A percentile compares a stretch with the other conserved stretches of the same genome.
These are phyloP conservation scores for Pseudomyrmex flavicornis DNA, from an alignment of 1,140 invertebrate genomes.

Conservation along the genomic window DNA sequence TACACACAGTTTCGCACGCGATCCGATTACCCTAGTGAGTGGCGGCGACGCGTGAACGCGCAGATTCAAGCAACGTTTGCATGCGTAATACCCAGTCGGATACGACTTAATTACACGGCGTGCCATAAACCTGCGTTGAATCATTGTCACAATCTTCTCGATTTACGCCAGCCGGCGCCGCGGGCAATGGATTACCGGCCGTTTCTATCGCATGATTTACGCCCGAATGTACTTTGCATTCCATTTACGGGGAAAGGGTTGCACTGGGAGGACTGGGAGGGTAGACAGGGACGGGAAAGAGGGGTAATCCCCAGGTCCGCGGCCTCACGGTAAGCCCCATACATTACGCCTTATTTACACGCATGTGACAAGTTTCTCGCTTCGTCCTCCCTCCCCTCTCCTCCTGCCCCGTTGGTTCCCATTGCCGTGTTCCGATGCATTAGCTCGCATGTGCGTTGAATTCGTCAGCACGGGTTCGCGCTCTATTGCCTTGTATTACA, in stretches of 20 bases:
- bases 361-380: constrained; percentile 44
- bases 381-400: neutral
- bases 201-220: constrained; percentile 69
- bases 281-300: neutral
- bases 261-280: neutral
- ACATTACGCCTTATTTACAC: constrained; percentile 66
- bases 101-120: constrained; percentile 70
- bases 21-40: constrained; percentile 55
- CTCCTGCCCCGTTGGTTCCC: neutral
- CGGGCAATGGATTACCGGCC: constrained; percentile 66
- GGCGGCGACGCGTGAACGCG: constrained; percentile 17
- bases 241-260: constrained; percentile 34
- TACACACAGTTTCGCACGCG: constrained; percentile 15
- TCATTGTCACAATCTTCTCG: constrained; percentile 74
- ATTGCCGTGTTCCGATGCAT: constrained; percentile 26
- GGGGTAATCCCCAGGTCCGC: constrained; percentile 54
- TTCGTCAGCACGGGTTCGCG: constrained; percentile 34
- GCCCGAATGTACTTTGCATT: constrained; percentile 68
- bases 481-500: constrained; percentile 40
- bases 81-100: constrained; percentile 64
- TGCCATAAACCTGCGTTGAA: constrained; percentile 68
- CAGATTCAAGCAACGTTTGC: constrained; percentile 49
- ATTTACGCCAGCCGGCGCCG: constrained; percentile 63
- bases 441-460: constrained; percentile 45
- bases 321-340: constrained; percentile 30